Base-by-base conservation (phyloP, 1,140 invertebrate species). In the Nasonia vitripennis region DNA sequence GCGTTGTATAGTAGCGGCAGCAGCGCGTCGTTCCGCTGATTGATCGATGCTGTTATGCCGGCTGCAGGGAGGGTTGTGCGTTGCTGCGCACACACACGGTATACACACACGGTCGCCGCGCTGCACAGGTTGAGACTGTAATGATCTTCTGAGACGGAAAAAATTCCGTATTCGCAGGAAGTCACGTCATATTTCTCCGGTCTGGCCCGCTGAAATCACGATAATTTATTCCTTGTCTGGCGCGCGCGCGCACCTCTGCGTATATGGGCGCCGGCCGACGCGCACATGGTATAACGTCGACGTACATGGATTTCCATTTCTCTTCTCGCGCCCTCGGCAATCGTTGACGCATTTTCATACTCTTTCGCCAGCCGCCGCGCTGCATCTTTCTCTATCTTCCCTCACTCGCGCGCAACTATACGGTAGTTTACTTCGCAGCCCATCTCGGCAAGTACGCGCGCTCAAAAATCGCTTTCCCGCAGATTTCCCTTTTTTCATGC, bases 181-280 rank as follows among this genome's bases (percentile, higher is more conserved):
- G 84, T 85, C 85, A 85, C 82, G 84, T 87, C 84, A 86, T 86
- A 88, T 88, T 87, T 87, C 87, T 87, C 78, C 81, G 41, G 41
- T 48, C 45, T 20, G 55, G 51, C 71, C 37, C 78, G 83, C 74
- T 83, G 84, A 81, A 74, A 83, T 51, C 62, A 78, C 62, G 75
- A 88, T 87, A 87, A 87, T 86, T 87, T 86, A 87, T 87, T 86
- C 83, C 85, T 86, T 87, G 85, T 87, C 85, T 85, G 83, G 37
- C 71, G 14, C 34, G 27, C 3, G 23, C 71, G 3, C 12, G 67
- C 27, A 2, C 27, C 27, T 70, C 2, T 55, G 14, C 4, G 11
- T 20, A 55, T 70, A 70, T 71, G 34, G 27, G n/a, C 27, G 2
- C 27, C 27, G 27, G 5, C 68, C n/a, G 9, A 31, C 23, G 23